Evolutionary conservation across 2,888 invertebrate species (phyloP).

Genomic region (Ochropleura leucogaster): DNA sequence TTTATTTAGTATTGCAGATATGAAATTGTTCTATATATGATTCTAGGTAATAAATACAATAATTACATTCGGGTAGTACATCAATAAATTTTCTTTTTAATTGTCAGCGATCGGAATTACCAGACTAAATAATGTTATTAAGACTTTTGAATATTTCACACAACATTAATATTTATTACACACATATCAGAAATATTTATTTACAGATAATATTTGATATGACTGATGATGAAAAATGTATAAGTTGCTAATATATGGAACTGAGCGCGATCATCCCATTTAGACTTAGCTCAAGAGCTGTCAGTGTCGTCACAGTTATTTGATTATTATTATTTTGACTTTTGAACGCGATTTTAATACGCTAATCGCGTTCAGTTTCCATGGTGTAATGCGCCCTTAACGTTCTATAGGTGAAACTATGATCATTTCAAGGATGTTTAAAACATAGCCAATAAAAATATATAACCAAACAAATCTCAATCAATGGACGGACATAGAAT

Average conservation of each 20-base stretch:
- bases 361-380: neutral
- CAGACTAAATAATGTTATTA: slow-evolving; percentile 46
- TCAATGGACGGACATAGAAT: slow-evolving; percentile 69
- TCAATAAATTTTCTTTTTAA: neutral
- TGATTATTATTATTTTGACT: neutral
- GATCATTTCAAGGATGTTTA: slow-evolving; percentile 5
- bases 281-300: neutral
- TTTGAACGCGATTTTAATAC: neutral
- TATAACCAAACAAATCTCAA: slow-evolving; percentile 56
- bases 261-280: neutral
- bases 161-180: slow-evolving; percentile 54
- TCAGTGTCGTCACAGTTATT: neutral
- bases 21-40: neutral
- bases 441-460: slow-evolving; percentile 44
- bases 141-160: slow-evolving; percentile 56
- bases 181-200: slow-evolving; percentile 54
- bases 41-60: slow-evolving; percentile 18
- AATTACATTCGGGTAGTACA: slow-evolving; percentile 17
- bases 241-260: slow-evolving; percentile 8
- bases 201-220: slow-evolving; percentile 64
- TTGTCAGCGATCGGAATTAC: slow-evolving; percentile 40
- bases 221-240: slow-evolving; percentile 56
- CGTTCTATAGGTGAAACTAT: slow-evolving; percentile 6
- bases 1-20: neutral
- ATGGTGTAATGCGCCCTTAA: neutral